Base-by-base conservation (phyloP, 2,888 invertebrate species). In the Dicranocentrus wangi region DNA sequence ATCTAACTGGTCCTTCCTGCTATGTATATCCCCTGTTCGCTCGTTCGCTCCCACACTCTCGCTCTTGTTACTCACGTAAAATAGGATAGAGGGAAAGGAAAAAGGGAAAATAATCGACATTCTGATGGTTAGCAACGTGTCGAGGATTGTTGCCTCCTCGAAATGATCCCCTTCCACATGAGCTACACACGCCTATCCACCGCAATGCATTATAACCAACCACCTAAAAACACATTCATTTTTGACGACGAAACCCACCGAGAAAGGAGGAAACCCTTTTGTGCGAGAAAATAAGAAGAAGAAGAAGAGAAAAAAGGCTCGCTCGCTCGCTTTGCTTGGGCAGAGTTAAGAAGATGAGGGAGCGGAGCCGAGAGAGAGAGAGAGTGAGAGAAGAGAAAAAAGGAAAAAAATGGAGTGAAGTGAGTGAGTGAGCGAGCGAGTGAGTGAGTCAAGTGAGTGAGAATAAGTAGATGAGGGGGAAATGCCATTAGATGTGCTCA, bases 401-500 rank as follows among this genome's bases (percentile, higher is more conserved):
- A 43, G 23, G 47, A 43, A 42, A n/a, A 47, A 47, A 47, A 47
- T 2, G 47, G 32, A 71, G 68, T 27, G 15, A 43, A 66, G 63
- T 13, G 32, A 39, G 28, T 32, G 72, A 66, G 78, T 71, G 61
- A 55, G 68, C 69, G 60, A 28, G 60, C 13, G 28, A 27, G 19
- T 5, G 28, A 28, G 28, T n/a, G 73, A 80, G 73, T 80, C 80
- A 73, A 73, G 73, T 80, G 73, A 80, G 80, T 73, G 80, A 80
- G 80, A 80, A 73, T 68, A 80, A 73, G 80, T 73, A 80, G 80
- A 80, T 80, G 73, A 73, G 72, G 79, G 78, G 72, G 79, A 79
- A 79, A 79, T 73, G 69, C 73, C 73, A 82, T 79, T 78, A 82
- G 72, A 79, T 78, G 68, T 79, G 80, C 83, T 84, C 82, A 81